Percentiles rank a stretch among this genome's conserved stretches.
These are phyloP conservation scores for Saccostrea echinata DNA, from an alignment of 1,140 invertebrate species.

Conservation along the genomic window DNA sequence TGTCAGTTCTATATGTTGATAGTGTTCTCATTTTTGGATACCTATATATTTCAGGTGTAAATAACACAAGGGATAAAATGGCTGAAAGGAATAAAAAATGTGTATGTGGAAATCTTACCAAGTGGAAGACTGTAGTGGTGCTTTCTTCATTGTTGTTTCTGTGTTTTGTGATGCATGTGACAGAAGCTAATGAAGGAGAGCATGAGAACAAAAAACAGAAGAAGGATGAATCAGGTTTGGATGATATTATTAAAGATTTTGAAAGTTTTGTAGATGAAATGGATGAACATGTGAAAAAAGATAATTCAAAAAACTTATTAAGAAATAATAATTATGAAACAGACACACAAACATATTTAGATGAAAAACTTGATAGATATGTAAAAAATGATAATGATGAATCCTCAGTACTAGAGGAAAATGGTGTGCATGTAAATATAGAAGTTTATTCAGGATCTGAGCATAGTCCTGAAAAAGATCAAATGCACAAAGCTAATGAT, in stretches of 20 bases:
- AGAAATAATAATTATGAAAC: background rate
- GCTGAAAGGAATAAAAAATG: background rate
- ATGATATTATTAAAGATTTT: background rate
- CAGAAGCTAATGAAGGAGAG: slow-evolving; percentile 18
- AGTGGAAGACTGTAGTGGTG: background rate
- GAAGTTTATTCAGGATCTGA: background rate
- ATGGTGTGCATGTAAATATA: background rate
- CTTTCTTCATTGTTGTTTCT: background rate
- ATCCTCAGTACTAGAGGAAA: background rate
- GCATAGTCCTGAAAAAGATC: background rate
- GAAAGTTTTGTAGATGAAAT: slow-evolving; percentile 11
- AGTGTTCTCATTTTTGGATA: too few species aligned
- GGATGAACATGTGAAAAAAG: background rate
- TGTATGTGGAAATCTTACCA: background rate
- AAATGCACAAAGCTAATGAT: background rate
- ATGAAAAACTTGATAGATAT: background rate
- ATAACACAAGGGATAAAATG: background rate
- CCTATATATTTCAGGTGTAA: background rate
- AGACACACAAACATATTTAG: background rate
- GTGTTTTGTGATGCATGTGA: slow-evolving; percentile 28
- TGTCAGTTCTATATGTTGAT: too few species aligned
- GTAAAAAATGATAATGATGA: background rate
- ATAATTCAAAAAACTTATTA: background rate
- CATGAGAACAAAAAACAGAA: background rate
- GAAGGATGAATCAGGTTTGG: slow-evolving; percentile 3